A percentile compares a stretch with the other conserved stretches of the same genome.
Evolutionary conservation across 2,888 invertebrate species (phyloP).

Genomic region (Eulithis testata): DNA sequence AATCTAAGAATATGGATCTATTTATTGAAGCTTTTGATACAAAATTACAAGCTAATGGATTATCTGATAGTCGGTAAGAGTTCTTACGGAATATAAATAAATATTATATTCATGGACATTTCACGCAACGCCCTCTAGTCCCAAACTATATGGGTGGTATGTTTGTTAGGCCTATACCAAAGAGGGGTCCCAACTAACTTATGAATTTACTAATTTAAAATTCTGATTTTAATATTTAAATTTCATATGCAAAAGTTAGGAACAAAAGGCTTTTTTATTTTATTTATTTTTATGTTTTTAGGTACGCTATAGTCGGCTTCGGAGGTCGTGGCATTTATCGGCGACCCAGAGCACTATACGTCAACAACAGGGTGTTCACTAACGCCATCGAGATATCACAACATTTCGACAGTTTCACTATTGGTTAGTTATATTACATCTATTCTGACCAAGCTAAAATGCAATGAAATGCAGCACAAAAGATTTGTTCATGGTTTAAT

Average conservation of each 20-base stretch:
- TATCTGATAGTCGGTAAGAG: slow-evolving; percentile 88
- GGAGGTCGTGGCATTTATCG: slow-evolving; percentile 91
- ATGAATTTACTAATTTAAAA: no score
- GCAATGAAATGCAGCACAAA: no score
- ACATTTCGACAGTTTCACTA: slow-evolving; percentile 88
- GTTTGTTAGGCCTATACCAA: no score
- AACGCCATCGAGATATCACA: slow-evolving; percentile 85
- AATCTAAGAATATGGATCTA: slow-evolving; percentile 87
- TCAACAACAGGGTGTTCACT: slow-evolving; percentile 89
- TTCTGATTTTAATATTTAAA: no score
- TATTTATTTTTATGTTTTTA: slow-evolving; percentile 47
- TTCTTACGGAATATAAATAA: not conserved
- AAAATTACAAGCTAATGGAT: slow-evolving; percentile 86
- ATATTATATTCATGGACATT: no score
- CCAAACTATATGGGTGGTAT: no score
- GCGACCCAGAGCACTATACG: slow-evolving; percentile 89
- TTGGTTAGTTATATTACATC: slow-evolving; percentile 73
- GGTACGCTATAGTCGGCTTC: slow-evolving; percentile 93
- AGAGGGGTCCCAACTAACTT: no score
- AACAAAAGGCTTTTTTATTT: no score
- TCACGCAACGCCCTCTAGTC: no score
- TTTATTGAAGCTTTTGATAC: slow-evolving; percentile 88
- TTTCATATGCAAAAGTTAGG: no score
- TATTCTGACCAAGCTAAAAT: no score
- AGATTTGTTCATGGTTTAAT: no score